Conservation (phyloP, 2,113 vertebrate species). For the Colaptes auratus region DNA sequence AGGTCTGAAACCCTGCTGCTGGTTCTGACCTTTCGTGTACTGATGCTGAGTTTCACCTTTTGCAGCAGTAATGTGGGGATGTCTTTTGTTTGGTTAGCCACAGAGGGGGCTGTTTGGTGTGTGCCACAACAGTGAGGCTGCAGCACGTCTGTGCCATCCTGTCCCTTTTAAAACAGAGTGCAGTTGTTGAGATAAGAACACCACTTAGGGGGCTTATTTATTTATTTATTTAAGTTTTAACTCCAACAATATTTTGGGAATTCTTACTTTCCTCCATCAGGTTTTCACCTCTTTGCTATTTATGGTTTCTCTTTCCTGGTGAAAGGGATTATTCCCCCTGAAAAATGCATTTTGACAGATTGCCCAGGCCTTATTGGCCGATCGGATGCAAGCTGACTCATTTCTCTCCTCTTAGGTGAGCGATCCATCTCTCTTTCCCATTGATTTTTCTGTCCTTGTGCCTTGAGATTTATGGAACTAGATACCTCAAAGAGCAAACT, state of each 20-base stretch:
- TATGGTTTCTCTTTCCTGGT: background rate
- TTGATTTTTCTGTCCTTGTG: constrained; percentile 65
- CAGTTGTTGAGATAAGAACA: background rate
- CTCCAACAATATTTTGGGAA: background rate
- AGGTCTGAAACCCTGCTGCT: background rate
- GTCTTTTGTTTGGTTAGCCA: background rate
- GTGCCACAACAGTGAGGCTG: background rate
- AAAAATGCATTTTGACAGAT: constrained; percentile 26
- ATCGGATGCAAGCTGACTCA: background rate
- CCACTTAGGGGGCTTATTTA: background rate
- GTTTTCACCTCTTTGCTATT: background rate
- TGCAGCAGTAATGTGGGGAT: background rate
- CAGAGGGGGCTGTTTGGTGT: background rate
- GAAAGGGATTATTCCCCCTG: constrained; percentile 1
- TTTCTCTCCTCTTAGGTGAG: constrained; percentile 16
- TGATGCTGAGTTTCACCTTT: background rate
- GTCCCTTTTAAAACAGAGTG: background rate
- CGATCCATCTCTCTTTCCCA: constrained; percentile 43
- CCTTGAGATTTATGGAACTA: constrained; percentile 56
- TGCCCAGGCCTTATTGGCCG: background rate
- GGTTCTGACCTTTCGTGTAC: background rate
- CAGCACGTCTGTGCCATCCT: background rate
- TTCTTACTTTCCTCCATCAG: background rate
- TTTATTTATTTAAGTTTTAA: too few species aligned
- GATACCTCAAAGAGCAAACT: constrained; percentile 28